Evolutionary conservation across 2,113 vertebrate species (phyloP).

Genomic region (Myotis brandtii): DNA sequence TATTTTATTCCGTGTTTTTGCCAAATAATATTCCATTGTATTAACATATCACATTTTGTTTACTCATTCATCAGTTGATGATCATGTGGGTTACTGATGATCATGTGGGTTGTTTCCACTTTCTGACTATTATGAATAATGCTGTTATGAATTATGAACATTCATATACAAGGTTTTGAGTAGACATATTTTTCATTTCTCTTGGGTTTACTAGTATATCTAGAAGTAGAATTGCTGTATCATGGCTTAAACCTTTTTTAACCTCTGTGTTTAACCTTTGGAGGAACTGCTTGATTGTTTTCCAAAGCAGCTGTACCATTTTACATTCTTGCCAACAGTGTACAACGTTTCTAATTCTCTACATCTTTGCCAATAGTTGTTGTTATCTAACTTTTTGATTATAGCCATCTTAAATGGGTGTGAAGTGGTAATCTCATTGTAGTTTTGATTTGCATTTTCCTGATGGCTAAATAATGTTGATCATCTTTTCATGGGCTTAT

Average conservation of each 20-base stretch:
- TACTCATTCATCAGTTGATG: background rate
- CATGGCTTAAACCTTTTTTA: background rate
- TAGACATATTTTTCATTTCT: background rate
- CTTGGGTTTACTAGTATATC: background rate
- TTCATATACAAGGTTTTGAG: background rate
- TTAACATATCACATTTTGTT: background rate
- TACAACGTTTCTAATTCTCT: background rate
- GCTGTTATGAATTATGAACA: no score
- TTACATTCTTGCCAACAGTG: background rate
- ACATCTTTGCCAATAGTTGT: background rate
- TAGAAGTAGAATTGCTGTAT: background rate
- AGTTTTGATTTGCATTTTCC: background rate
- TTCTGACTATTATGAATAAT: no score
- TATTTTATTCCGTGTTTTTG: slow-evolving; percentile 29
- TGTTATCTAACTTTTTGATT: background rate
- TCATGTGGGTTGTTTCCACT: background rate
- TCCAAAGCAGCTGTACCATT: background rate
- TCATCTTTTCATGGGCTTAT: background rate
- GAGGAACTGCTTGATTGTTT: background rate
- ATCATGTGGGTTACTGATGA: background rate
- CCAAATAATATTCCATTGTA: background rate
- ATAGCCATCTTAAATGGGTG: background rate
- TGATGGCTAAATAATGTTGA: background rate
- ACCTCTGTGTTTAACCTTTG: background rate
- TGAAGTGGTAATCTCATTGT: background rate